Conservation (phyloP, 2,797 vertebrate genomes). For the Ctenopoma multispine region DNA sequence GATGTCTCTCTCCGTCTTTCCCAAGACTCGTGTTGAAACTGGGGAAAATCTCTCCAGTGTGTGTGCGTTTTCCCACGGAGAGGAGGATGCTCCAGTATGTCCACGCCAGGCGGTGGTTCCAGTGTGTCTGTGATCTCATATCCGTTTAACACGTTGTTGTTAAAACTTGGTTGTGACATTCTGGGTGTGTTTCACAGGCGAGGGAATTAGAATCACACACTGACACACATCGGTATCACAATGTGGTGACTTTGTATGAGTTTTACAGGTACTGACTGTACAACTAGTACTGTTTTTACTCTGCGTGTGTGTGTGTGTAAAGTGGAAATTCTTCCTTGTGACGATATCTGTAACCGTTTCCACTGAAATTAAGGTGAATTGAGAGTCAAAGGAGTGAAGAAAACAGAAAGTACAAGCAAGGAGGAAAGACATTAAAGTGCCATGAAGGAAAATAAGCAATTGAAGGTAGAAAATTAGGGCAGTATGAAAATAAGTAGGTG, state of each 20-base stretch:
- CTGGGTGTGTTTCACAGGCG: not conserved
- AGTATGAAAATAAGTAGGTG: not conserved
- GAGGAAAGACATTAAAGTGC: not conserved
- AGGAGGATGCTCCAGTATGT: conserved; percentile 3
- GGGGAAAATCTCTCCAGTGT: conserved; percentile 36
- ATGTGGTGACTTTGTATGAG: not conserved
- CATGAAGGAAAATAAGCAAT: not conserved
- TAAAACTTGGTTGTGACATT: not conserved
- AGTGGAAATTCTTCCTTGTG: not conserved
- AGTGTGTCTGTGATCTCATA: conserved; percentile 1
- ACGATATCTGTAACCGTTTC: not conserved
- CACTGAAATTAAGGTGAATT: not conserved
- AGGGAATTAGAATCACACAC: not conserved
- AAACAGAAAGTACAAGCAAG: not conserved
- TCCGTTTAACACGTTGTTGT: conserved; percentile 1
- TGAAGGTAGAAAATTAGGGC: not conserved
- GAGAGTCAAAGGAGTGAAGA: not conserved
- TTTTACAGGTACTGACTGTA: not conserved
- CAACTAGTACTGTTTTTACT: not conserved
- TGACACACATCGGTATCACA: not conserved
- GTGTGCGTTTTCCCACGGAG: conserved; percentile 36
- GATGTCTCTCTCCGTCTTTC: conserved; percentile 66
- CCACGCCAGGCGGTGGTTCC: not conserved
- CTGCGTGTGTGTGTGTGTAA: not conserved
- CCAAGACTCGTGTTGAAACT: conserved; percentile 45